Percentiles rank a stretch among this genome's conserved stretches.
phyloP scores from a whole-genome alignment of 2,797 vertebrate genomes.

The Loris lydekkerianus region DNA sequence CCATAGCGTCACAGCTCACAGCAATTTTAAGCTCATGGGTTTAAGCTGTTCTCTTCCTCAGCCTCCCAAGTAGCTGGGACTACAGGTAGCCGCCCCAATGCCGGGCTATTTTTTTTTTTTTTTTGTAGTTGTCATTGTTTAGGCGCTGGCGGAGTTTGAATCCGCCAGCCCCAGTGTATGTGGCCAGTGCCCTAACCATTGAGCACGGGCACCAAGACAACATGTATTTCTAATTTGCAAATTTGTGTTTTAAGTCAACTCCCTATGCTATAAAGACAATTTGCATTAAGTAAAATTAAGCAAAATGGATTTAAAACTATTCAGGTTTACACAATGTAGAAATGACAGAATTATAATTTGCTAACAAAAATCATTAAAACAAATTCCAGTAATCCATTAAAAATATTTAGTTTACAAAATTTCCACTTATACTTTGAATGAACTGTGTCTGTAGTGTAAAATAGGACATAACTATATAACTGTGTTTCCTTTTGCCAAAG shows the following conservation, averaged over 20 bases:
- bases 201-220: too few species aligned
- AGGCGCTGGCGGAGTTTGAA: too few species aligned
- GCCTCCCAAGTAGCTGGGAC: too few species aligned
- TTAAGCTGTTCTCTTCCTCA: too few species aligned
- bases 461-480: not conserved
- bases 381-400: not conserved
- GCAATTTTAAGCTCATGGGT: too few species aligned
- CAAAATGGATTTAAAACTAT: constrained; percentile 28
- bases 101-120: too few species aligned
- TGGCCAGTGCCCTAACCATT: too few species aligned
- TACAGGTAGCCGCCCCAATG: too few species aligned
- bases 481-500: too few species aligned
- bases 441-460: not conserved
- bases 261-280: not conserved
- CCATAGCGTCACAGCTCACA: too few species aligned
- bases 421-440: not conserved
- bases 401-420: constrained; percentile 10
- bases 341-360: not conserved
- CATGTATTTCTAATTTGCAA: not conserved
- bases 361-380: not conserved
- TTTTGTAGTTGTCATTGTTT: too few species aligned
- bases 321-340: not conserved
- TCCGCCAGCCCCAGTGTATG: too few species aligned
- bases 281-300: constrained; percentile 8
- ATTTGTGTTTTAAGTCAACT: not conserved